Evolutionary conservation across 2,888 invertebrate genomes (phyloP).

Genomic region (Morpho helenor): DNA sequence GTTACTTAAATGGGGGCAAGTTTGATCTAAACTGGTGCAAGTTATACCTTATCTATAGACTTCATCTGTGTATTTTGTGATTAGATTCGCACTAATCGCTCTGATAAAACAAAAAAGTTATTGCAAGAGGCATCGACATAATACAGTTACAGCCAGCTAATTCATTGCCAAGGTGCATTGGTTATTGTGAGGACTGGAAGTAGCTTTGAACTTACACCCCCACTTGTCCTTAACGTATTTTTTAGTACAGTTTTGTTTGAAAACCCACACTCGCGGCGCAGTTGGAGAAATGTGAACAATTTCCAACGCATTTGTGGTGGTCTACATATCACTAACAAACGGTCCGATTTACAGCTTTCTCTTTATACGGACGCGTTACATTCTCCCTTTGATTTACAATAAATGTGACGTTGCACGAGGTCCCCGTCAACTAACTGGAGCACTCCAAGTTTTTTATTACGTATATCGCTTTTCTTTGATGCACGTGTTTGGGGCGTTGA

Average conservation of each 20-base stretch:
- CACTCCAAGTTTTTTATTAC: constrained; percentile 14
- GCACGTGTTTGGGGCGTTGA: neutral
- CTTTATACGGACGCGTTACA: constrained; percentile 17
- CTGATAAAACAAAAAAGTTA: too few relatives aligned
- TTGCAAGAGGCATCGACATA: too few relatives aligned
- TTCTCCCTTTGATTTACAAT: constrained; percentile 23
- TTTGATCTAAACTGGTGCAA: too few relatives aligned
- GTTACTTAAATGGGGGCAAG: too few relatives aligned
- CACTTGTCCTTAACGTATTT: constrained; percentile 1
- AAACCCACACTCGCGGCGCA: neutral
- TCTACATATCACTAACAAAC: constrained; percentile 10
- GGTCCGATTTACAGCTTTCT: constrained; percentile 22
- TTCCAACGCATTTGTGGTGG: constrained; percentile 13
- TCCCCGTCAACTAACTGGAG: constrained; percentile 13
- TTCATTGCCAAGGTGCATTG: too few relatives aligned
- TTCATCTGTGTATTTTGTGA: too few relatives aligned
- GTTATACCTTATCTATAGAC: too few relatives aligned
- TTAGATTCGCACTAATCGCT: too few relatives aligned
- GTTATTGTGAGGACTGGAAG: too few relatives aligned
- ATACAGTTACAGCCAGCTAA: too few relatives aligned
- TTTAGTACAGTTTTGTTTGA: neutral
- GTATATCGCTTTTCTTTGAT: constrained; percentile 3
- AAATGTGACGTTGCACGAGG: constrained; percentile 9
- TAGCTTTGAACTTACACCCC: too few relatives aligned
- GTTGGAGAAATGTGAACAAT: constrained; percentile 13